Percentiles rank a stretch among this genome's conserved stretches.
Conservation (phyloP, 2,797 vertebrate genomes). For the Varecia variegata region DNA sequence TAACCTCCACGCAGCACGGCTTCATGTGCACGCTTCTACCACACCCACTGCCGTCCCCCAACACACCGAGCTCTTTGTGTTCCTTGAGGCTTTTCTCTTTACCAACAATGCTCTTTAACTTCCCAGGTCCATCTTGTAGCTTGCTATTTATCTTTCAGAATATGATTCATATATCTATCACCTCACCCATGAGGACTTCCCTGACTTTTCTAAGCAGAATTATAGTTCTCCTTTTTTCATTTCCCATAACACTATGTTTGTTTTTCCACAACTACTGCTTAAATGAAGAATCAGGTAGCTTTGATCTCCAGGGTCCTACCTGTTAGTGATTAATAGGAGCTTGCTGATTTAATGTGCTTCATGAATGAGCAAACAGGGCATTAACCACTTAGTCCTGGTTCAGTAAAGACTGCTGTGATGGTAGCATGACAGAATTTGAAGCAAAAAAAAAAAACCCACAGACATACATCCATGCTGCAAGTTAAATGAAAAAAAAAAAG, state of each 20-base stretch:
- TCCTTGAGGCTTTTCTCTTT: not conserved
- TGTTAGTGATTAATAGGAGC: not conserved
- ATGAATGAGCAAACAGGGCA: not conserved
- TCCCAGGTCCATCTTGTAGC: not conserved
- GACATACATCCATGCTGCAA: not conserved
- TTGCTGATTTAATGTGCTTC: not conserved
- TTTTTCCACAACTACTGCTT: not conserved
- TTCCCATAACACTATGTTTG: not conserved
- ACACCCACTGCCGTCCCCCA: not conserved
- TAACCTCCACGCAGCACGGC: not conserved
- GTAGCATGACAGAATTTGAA: not conserved
- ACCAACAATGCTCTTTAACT: not conserved
- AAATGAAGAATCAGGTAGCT: not conserved
- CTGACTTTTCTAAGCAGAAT: not conserved
- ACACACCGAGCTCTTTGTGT: not conserved
- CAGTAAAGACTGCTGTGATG: not conserved
- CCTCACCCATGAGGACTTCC: not conserved
- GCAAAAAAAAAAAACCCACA: not conserved
- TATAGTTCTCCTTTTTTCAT: not conserved
- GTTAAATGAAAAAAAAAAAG: not conserved
- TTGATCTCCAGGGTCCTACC: not conserved
- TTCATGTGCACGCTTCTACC: not conserved
- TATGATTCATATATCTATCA: not conserved
- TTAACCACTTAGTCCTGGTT: not conserved
- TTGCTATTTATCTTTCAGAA: not conserved